Evolutionary conservation across 2,888 invertebrate species (phyloP), one percentile per base, ranked within the genome.

Genomic region (Alsophila aescularia): DNA sequence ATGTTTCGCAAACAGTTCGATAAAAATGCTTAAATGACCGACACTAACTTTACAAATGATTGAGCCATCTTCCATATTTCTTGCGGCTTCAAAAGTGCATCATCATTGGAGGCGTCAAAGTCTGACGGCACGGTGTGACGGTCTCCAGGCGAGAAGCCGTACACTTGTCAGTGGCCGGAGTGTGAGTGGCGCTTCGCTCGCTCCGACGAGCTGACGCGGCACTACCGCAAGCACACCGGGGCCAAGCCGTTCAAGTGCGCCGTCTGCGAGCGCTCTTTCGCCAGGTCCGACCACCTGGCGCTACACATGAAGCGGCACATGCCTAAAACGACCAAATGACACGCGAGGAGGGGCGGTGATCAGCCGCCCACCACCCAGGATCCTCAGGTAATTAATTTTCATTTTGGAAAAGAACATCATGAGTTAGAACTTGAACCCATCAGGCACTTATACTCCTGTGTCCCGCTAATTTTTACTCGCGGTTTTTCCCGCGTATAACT

Each of bases 141-240:
- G 27, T 51, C 37, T 43, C 1, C 41, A 98, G 98, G 98, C 72
- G 98, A 99, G 89, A 99, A 99, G 90, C 98, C 98, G 66, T 99
- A 98, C 92, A 97, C 97, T 81, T 98, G 98, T 91, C 97, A 97
- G 82, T 98, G 98, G 98, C 97, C 98, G 41, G 98, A 98, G 79
- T 99, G 98, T 91, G 98, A 98, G 81, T 99, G 98, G 98, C 93
- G 98, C 77, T 98, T 98, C 85, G 98, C 98, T 52, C 93, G 98
- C 58, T 98, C 98, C 39, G 98, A 98, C 91, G 98, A 98, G 92
- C 92, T 98, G 81, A 98, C 98, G 56, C 95, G 98, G 70, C 98
- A 98, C 86, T 98, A 98, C 92, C 95, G 98, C 77, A 98, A 98
- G 89, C 98, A 98, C 91, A 98, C 98, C 0, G 98, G 98, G 27